Conservation (phyloP, 2,888 invertebrate genomes). For the Chloroclystis v-ata region DNA sequence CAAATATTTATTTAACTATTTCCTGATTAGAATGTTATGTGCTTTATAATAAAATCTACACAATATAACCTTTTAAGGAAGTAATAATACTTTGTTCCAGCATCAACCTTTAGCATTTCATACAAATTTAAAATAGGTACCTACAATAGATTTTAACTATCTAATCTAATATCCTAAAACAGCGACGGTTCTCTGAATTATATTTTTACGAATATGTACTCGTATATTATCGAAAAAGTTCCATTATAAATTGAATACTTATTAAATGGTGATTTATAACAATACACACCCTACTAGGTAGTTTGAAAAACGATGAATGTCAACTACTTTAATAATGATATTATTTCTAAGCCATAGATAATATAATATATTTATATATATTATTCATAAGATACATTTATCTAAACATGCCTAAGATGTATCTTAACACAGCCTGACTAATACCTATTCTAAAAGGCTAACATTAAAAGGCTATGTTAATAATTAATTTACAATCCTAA, state of each 20-base stretch:
- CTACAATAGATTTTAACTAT: constrained; percentile 31
- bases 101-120: constrained; percentile 65
- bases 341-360: too few species aligned
- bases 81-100: constrained; percentile 61
- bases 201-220: neutral
- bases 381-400: too few species aligned
- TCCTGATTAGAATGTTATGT: too few species aligned
- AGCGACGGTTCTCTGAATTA: constrained; percentile 71
- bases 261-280: too few species aligned
- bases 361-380: too few species aligned
- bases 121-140: constrained; percentile 23
- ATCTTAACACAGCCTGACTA: constrained; percentile 10
- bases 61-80: neutral
- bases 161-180: constrained; percentile 38
- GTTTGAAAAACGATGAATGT: too few species aligned
- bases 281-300: too few species aligned
- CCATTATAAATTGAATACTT: neutral
- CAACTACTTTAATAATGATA: too few species aligned
- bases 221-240: neutral
- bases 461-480: too few species aligned
- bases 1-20: too few species aligned
- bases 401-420: neutral
- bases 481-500: too few species aligned
- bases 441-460: neutral
- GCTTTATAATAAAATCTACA: neutral